Conservation (phyloP, 1,140 invertebrate genomes). For the Drosophila bipectinata region DNA sequence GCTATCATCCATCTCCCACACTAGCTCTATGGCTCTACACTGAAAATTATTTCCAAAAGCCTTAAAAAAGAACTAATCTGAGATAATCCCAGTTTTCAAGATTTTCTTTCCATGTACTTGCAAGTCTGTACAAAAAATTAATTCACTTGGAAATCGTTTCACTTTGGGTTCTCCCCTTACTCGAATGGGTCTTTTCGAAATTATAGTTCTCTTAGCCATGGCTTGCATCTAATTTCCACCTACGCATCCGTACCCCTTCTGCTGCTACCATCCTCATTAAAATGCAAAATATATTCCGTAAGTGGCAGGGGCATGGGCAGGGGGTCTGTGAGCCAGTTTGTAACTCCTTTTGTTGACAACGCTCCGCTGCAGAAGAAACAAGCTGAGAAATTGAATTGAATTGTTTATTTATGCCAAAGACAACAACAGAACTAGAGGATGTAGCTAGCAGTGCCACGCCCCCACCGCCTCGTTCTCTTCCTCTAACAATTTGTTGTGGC, state of each 20-base stretch:
- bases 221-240: slow-evolving; percentile 73
- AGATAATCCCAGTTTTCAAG: neutral
- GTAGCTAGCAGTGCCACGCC: slow-evolving; percentile 1
- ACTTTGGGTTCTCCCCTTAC: neutral
- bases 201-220: slow-evolving; percentile 56
- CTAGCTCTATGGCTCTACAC: neutral
- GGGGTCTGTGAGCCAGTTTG: slow-evolving; percentile 41
- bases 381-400: slow-evolving; percentile 73
- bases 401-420: slow-evolving; percentile 77
- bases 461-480: slow-evolving; percentile 5
- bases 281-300: slow-evolving; percentile 70
- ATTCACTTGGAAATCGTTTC: slow-evolving; percentile 39
- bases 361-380: slow-evolving; percentile 37
- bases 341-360: slow-evolving; percentile 74
- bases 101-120: neutral
- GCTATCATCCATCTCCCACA: slow-evolving; percentile 25
- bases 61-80: too few species aligned
- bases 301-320: slow-evolving; percentile 1
- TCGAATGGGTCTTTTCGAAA: slow-evolving; percentile 16
- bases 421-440: slow-evolving; percentile 21
- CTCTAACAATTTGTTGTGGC: slow-evolving; percentile 71
- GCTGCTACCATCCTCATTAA: slow-evolving; percentile 60
- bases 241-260: slow-evolving; percentile 36
- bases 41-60: neutral
- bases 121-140: neutral